A percentile compares a stretch with the other conserved stretches of the same genome.
Evolutionary conservation across 2,797 vertebrate genomes (phyloP).

Genomic region (Siniperca undulata): DNA sequence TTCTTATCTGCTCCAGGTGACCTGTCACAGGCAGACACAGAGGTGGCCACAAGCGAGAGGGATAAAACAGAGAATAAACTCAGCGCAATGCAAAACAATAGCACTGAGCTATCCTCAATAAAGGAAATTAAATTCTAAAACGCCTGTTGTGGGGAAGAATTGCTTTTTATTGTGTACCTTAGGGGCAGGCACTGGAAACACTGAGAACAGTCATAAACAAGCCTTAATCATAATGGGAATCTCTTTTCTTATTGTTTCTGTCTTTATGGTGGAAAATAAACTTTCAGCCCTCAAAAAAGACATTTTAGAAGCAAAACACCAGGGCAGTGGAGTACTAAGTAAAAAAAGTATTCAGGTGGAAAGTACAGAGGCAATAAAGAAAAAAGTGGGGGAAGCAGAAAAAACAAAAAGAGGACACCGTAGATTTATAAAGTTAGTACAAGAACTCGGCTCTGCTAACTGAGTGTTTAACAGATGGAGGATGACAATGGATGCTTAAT

Average conservation of each 20-base stretch:
- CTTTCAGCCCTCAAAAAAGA: constrained; percentile 35
- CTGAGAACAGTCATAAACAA: constrained; percentile 64
- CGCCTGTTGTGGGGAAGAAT: constrained; percentile 43
- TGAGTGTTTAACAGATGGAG: constrained; percentile 85
- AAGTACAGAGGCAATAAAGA: constrained; percentile 17
- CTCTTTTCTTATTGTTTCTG: constrained; percentile 62
- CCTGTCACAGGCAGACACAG: constrained; percentile 15
- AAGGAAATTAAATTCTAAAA: constrained; percentile 75
- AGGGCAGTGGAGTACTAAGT: constrained; percentile 16
- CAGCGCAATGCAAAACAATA: constrained; percentile 69
- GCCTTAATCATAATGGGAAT: constrained; percentile 73
- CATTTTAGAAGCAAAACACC: constrained; percentile 33
- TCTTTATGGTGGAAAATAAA: constrained; percentile 53
- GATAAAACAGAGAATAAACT: constrained; percentile 9
- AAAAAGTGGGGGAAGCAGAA: constrained; percentile 1
- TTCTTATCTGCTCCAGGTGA: constrained; percentile 21
- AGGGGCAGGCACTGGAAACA: constrained; percentile 31
- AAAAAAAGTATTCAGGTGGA: not conserved
- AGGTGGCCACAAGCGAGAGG: not conserved
- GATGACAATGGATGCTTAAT: constrained; percentile 85
- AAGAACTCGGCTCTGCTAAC: constrained; percentile 62
- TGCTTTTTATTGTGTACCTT: constrained; percentile 56
- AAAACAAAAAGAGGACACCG: constrained; percentile 14
- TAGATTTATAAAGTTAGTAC: constrained; percentile 39
- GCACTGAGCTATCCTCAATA: constrained; percentile 61